Percentiles rank a stretch among this genome's conserved stretches.
These are phyloP conservation scores for Neodiprion fabricii DNA, from an alignment of 1,140 invertebrate species.

Conservation along the genomic window DNA sequence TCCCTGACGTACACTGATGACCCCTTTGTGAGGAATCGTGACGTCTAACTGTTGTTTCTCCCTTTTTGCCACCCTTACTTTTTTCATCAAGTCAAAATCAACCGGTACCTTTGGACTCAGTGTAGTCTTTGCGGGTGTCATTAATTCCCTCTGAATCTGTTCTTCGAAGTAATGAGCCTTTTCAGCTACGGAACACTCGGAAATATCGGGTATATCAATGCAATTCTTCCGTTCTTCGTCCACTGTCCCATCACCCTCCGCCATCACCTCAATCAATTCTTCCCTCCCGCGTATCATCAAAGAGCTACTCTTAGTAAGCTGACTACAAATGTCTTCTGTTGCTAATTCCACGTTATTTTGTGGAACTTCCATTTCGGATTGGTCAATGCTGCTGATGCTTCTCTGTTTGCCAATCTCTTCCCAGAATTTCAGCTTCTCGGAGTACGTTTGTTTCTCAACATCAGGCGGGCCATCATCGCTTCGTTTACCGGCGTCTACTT, in stretches of 20 bases:
- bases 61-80: too few species aligned
- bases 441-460: slow-evolving; percentile 56
- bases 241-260: slow-evolving; percentile 27
- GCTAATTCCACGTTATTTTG: slow-evolving; percentile 50
- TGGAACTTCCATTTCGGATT: slow-evolving; percentile 56
- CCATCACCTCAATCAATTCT: background rate
- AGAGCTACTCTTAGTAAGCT: slow-evolving; percentile 44
- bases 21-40: too few species aligned
- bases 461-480: slow-evolving; percentile 41
- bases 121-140: slow-evolving; percentile 27
- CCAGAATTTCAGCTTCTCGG: slow-evolving; percentile 59
- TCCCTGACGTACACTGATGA: too few species aligned
- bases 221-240: slow-evolving; percentile 45
- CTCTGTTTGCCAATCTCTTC: slow-evolving; percentile 56
- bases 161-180: slow-evolving; percentile 61
- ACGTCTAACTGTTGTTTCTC: too few species aligned
- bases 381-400: slow-evolving; percentile 49
- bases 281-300: slow-evolving; percentile 43
- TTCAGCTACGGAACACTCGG: slow-evolving; percentile 59
- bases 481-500: slow-evolving; percentile 41
- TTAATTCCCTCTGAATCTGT: slow-evolving; percentile 55
- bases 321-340: slow-evolving; percentile 55
- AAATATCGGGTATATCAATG: slow-evolving; percentile 53
- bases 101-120: slow-evolving; percentile 17
- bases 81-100: slow-evolving; percentile 17